Conservation (phyloP, 1,140 invertebrate species). For the Whitmania pigra region DNA sequence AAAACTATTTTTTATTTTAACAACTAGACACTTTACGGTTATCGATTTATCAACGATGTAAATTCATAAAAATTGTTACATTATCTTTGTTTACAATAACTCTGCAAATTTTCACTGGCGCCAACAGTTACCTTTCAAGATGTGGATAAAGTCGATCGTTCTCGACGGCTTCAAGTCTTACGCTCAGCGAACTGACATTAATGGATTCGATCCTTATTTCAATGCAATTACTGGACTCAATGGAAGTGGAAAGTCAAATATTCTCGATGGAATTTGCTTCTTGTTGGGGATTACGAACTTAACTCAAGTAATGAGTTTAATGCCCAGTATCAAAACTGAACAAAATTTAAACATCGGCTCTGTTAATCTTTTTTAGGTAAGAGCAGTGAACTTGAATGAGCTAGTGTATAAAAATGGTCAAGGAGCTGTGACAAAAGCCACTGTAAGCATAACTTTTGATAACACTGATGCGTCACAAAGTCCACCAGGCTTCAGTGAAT, state of each 20-base stretch:
- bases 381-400: constrained; percentile 77
- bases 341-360: not conserved
- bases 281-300: constrained; percentile 90
- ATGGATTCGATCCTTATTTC: constrained; percentile 83
- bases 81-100: too few relatives aligned
- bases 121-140: constrained; percentile 37
- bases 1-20: too few relatives aligned
- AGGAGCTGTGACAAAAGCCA: constrained; percentile 86
- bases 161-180: constrained; percentile 98
- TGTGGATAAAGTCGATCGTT: constrained; percentile 87
- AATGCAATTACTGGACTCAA: constrained; percentile 98
- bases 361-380: constrained; percentile 52
- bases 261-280: constrained; percentile 95
- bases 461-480: constrained; percentile 69
- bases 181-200: constrained; percentile 78
- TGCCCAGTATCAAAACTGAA: not conserved
- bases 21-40: too few relatives aligned
- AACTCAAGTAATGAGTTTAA: constrained; percentile 55
- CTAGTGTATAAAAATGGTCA: constrained; percentile 95
- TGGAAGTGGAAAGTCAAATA: constrained; percentile 96
- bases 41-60: too few relatives aligned
- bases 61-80: too few relatives aligned
- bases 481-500: constrained; percentile 82
- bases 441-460: constrained; percentile 89
- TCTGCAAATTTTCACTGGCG: too few relatives aligned